These are phyloP conservation scores for Atta colombica DNA, from an alignment of 1,140 invertebrate species.

Conservation along the genomic window DNA sequence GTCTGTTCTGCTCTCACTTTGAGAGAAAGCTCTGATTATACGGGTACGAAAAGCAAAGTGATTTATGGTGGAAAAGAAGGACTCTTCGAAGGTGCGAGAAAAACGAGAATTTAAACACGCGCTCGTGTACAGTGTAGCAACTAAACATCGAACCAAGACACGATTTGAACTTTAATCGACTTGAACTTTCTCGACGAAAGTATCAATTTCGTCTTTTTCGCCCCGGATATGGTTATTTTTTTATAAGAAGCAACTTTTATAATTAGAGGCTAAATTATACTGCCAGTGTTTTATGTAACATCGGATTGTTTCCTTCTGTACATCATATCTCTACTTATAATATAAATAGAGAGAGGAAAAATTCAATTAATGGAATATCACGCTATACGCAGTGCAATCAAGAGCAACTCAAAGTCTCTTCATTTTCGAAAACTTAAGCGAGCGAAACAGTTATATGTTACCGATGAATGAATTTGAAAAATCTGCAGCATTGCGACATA, in stretches of 20 bases:
- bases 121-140: not conserved
- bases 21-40: slow-evolving; percentile 40
- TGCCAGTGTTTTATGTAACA: not conserved
- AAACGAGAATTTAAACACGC: slow-evolving; percentile 17
- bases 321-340: not conserved
- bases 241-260: slow-evolving; percentile 19
- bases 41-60: not conserved
- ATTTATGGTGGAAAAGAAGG: slow-evolving; percentile 40
- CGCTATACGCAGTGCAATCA: not conserved
- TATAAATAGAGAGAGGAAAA: not conserved
- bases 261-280: not conserved
- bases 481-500: not conserved
- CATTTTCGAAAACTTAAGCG: not conserved
- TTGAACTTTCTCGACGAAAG: not conserved
- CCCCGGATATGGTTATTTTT: not conserved
- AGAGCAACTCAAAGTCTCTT: not conserved
- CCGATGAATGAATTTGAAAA: not conserved
- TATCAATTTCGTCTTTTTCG: not conserved
- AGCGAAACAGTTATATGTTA: not conserved
- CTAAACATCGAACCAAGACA: not conserved
- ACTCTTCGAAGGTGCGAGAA: not conserved
- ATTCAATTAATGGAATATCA: not conserved
- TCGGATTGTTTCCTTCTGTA: not conserved
- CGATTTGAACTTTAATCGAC: not conserved
- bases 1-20: not conserved